A percentile compares a stretch with the other conserved stretches of the same genome.
phyloP scores from a whole-genome alignment of 1,140 invertebrate genomes.

The Zophobas atratus region DNA sequence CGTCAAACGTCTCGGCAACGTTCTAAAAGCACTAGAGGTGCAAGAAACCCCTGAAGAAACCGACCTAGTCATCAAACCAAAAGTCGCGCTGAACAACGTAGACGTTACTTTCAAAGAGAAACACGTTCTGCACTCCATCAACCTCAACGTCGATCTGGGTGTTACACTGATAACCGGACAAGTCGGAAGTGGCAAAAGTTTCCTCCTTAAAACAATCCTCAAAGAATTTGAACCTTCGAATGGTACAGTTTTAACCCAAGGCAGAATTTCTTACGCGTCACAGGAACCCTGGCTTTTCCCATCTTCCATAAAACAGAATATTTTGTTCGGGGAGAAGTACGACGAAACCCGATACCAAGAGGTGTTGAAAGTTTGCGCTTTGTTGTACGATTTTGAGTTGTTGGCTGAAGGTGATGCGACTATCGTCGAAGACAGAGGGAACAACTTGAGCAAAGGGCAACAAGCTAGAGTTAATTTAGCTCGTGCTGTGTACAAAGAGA shows the following conservation, averaged over 20 bases:
- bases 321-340: constrained; percentile 73
- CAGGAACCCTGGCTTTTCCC: constrained; percentile 85
- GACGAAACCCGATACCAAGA: constrained; percentile 73
- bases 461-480: constrained; percentile 91
- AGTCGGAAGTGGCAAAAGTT: constrained; percentile 87
- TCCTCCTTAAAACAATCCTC: constrained; percentile 79
- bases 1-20: constrained; percentile 54
- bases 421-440: constrained; percentile 85
- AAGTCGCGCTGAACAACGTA: constrained; percentile 54
- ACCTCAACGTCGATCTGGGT: constrained; percentile 71
- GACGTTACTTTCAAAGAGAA: constrained; percentile 56
- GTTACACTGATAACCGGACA: constrained; percentile 81
- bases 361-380: constrained; percentile 74
- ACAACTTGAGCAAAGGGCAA: constrained; percentile 87
- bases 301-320: constrained; percentile 74
- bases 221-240: constrained; percentile 76
- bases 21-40: constrained; percentile 53
- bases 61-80: constrained; percentile 47
- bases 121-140: constrained; percentile 74
- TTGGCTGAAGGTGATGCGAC: constrained; percentile 81
- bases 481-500: constrained; percentile 83
- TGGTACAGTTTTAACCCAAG: constrained; percentile 76
- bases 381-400: constrained; percentile 79
- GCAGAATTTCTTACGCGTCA: constrained; percentile 82
- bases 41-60: constrained; percentile 20